These are phyloP conservation scores for Ispidina lecontei DNA, from an alignment of 2,797 vertebrate genomes.

Conservation along the genomic window DNA sequence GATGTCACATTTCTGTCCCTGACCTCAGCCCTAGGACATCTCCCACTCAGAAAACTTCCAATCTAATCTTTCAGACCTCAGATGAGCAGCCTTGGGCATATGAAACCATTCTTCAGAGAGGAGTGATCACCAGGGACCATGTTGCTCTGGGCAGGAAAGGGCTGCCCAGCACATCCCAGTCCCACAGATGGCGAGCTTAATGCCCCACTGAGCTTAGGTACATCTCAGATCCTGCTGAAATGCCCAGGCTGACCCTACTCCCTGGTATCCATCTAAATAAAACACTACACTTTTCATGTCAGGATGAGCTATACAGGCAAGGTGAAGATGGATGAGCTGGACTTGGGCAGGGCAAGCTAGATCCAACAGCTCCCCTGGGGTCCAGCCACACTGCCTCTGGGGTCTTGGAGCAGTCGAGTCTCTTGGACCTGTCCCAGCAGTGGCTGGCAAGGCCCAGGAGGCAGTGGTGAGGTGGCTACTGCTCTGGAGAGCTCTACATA, in stretches of 20 bases:
- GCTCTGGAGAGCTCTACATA: not conserved
- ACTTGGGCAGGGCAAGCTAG: not conserved
- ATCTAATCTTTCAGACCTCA: slow-evolving; percentile 61
- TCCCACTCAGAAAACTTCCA: slow-evolving; percentile 46
- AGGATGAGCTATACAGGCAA: not conserved
- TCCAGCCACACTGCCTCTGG: not conserved
- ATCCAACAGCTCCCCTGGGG: not conserved
- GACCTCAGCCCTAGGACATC: slow-evolving; percentile 57
- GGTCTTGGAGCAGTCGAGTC: not conserved
- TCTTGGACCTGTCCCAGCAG: not conserved
- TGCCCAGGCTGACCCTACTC: not conserved
- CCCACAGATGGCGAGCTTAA: not conserved
- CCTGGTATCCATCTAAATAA: not conserved
- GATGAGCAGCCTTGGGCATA: slow-evolving; percentile 23
- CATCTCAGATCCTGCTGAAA: not conserved
- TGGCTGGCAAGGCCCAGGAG: not conserved
- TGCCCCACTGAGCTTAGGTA: not conserved
- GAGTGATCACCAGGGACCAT: not conserved
- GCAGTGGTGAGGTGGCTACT: not conserved
- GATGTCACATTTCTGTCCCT: slow-evolving; percentile 65
- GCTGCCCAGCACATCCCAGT: not conserved
- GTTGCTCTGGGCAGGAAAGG: not conserved
- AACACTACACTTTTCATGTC: not conserved
- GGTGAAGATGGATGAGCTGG: not conserved
- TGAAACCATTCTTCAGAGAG: slow-evolving; percentile 23